Evolutionary conservation across 2,113 vertebrate species (phyloP).

Genomic region (Bagarius yarrelli): DNA sequence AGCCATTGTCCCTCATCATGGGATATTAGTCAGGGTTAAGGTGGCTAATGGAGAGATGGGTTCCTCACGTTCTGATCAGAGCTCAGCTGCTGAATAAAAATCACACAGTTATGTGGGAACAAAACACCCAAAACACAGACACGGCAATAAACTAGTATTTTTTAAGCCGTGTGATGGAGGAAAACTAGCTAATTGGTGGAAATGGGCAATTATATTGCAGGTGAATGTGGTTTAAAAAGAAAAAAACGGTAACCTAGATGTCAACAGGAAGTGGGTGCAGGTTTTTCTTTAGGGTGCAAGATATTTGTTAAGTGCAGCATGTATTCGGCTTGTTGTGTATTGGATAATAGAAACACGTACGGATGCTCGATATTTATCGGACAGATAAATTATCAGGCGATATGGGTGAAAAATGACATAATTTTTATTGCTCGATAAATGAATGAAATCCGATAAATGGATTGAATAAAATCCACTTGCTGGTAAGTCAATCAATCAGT

Average conservation of each 20-base stretch:
- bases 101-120: not conserved
- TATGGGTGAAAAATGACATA: too few relatives aligned
- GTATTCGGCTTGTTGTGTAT: not conserved
- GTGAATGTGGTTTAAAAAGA: conserved; percentile 7
- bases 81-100: conserved; percentile 25
- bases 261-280: conserved; percentile 31
- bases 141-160: not conserved
- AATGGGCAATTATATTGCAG: conserved; percentile 13
- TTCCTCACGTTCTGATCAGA: conserved; percentile 23
- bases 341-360: not conserved
- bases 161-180: not conserved
- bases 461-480: too few relatives aligned
- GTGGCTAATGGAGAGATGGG: conserved; percentile 51
- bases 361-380: too few relatives aligned
- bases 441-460: too few relatives aligned
- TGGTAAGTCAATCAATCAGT: too few relatives aligned
- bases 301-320: not conserved
- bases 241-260: not conserved
- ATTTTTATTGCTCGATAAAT: too few relatives aligned
- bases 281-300: conserved; percentile 27
- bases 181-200: conserved; percentile 10
- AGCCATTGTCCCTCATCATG: conserved; percentile 50
- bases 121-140: conserved; percentile 6
- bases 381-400: too few relatives aligned
- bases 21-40: conserved; percentile 50